Conservation (phyloP, 2,888 invertebrate genomes). For the Polyploca ridens region DNA sequence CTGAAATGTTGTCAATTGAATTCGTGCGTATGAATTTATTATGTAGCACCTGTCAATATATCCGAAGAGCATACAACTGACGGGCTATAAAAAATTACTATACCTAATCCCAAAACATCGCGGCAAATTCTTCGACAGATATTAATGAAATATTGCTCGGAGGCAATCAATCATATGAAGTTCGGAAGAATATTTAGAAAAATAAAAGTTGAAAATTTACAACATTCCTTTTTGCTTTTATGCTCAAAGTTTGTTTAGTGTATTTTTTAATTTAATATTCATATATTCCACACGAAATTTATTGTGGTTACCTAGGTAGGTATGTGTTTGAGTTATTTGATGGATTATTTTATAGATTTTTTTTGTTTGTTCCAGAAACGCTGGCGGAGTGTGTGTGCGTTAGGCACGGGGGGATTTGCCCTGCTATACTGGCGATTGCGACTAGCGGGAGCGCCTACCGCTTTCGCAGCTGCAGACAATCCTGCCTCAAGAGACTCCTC, state of each 20-base stretch:
- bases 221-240: slow-evolving; percentile 49
- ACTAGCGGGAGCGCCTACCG: slow-evolving; percentile 89
- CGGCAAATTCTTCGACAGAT: slow-evolving; percentile 75
- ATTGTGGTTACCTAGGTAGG: slow-evolving; percentile 21
- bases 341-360: slow-evolving; percentile 21
- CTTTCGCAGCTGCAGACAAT: slow-evolving; percentile 97
- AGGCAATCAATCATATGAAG: slow-evolving; percentile 75
- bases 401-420: slow-evolving; percentile 87
- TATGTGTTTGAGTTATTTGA: slow-evolving; percentile 14
- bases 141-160: slow-evolving; percentile 75
- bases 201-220: slow-evolving; percentile 50
- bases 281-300: slow-evolving; percentile 17
- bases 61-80: slow-evolving; percentile 30
- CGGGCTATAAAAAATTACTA: slow-evolving; percentile 50
- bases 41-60: slow-evolving; percentile 15
- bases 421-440: slow-evolving; percentile 91
- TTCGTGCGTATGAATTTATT: not conserved
- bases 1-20: not conserved
- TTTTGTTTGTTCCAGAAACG: slow-evolving; percentile 86
- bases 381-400: slow-evolving; percentile 87
- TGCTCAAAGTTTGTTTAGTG: slow-evolving; percentile 42
- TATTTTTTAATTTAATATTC: not conserved
- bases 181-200: slow-evolving; percentile 56
- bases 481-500: slow-evolving; percentile 96
- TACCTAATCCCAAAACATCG: slow-evolving; percentile 55